Percentiles rank a stretch among this genome's conserved stretches.
Conservation (phyloP, 2,113 vertebrate species). For the Willisornis vidua region DNA sequence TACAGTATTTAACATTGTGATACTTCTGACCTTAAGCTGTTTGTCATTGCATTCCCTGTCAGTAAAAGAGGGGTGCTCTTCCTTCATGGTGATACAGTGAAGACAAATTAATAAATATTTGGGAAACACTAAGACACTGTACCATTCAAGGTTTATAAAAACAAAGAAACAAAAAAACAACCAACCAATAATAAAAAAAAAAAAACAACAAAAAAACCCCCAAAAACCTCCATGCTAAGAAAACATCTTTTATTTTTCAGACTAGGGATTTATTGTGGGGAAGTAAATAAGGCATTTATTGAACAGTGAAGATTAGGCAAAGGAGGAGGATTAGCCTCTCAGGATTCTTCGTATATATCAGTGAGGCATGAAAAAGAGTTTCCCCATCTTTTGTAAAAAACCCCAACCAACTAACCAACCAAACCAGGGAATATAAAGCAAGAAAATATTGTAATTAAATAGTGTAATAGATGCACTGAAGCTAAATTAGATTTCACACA, state of each 20-base stretch:
- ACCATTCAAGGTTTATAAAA: neutral
- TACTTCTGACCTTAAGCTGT: neutral
- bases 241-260: conserved; percentile 3
- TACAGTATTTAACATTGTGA: neutral
- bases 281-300: neutral
- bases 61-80: neutral
- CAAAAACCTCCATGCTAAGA: neutral
- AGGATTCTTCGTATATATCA: neutral
- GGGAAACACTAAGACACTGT: neutral
- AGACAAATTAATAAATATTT: neutral
- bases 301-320: neutral
- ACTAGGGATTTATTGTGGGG: neutral
- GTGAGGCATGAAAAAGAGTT: neutral
- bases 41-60: neutral
- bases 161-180: neutral
- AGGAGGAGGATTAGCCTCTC: neutral
- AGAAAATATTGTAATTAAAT: neutral
- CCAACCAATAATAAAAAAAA: neutral
- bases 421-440: neutral
- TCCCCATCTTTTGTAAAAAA: neutral
- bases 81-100: neutral
- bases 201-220: neutral
- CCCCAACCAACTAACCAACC: no score
- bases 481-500: neutral
- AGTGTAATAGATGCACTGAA: neutral